These are phyloP conservation scores for Scortum barcoo DNA, from an alignment of 2,113 vertebrate genomes.

Conservation along the genomic window DNA sequence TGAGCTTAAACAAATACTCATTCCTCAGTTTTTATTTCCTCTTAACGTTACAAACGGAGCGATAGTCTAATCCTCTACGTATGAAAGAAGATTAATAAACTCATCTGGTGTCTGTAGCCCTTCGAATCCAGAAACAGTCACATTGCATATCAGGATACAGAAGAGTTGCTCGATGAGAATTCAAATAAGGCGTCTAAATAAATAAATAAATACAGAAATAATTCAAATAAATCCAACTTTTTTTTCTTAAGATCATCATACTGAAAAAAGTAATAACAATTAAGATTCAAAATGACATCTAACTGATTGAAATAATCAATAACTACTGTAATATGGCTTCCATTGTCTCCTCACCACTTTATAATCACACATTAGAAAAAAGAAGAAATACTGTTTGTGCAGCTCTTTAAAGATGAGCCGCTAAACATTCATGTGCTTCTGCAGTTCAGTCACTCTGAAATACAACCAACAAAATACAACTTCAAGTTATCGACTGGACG, in stretches of 20 bases:
- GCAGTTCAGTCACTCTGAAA: background rate
- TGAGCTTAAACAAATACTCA: background rate
- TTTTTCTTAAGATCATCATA: conserved; percentile 1
- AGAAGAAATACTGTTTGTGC: background rate
- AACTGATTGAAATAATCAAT: conserved; percentile 9
- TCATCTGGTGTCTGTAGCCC: conserved; percentile 49
- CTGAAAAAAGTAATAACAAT: background rate
- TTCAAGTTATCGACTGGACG: background rate
- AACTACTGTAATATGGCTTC: conserved; percentile 36
- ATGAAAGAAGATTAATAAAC: conserved; percentile 24
- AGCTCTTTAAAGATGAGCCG: background rate
- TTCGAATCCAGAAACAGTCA: conserved; percentile 53
- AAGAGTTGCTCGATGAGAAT: background rate
- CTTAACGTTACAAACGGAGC: conserved; percentile 1
- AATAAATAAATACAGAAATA: background rate
- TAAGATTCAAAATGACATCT: conserved; percentile 20
- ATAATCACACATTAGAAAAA: background rate
- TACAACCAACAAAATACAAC: background rate
- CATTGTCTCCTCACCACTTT: background rate
- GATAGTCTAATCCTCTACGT: background rate
- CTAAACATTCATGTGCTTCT: conserved; percentile 34
- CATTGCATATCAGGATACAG: conserved; percentile 50
- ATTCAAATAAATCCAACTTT: background rate
- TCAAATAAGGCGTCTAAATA: background rate
- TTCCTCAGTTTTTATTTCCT: background rate